Percentiles rank a stretch among this genome's conserved stretches.
Conservation (phyloP, 2,888 invertebrate species). For the Eumerus sabulonum region DNA sequence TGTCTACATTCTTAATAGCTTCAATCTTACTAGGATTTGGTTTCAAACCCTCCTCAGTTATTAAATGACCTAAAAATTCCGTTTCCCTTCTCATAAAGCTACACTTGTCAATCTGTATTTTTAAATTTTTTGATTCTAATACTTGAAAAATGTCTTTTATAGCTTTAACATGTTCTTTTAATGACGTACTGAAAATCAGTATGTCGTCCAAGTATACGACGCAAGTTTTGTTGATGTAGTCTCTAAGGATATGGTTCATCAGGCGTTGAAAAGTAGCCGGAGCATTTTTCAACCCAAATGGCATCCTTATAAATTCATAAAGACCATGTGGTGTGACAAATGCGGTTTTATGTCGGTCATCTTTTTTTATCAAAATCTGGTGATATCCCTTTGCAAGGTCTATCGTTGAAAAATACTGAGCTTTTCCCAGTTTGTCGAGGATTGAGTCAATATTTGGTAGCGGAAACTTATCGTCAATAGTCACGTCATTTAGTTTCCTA, state of each 20-base stretch:
- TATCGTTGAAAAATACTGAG: slow-evolving; percentile 54
- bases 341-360: no score
- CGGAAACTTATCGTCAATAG: slow-evolving; percentile 54
- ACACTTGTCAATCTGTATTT: no score
- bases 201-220: slow-evolving; percentile 38
- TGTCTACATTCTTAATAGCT: slow-evolving; percentile 58
- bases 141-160: slow-evolving; percentile 26
- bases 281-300: no score
- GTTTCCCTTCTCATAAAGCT: slow-evolving; percentile 28
- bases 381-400: no score
- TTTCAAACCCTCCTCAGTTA: slow-evolving; percentile 6
- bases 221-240: slow-evolving; percentile 29
- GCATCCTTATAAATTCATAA: no score
- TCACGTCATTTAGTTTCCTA: slow-evolving; percentile 54
- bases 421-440: no score
- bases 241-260: slow-evolving; percentile 34
- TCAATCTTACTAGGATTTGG: slow-evolving; percentile 36
- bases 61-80: slow-evolving; percentile 6
- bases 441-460: slow-evolving; percentile 55
- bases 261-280: no score
- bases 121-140: slow-evolving; percentile 23
- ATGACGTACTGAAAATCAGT: slow-evolving; percentile 15
- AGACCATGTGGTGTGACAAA: no score
- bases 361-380: neutral
- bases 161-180: slow-evolving; percentile 25